Conservation (phyloP, 2,888 invertebrate species). For the Emmelina monodactyla region DNA sequence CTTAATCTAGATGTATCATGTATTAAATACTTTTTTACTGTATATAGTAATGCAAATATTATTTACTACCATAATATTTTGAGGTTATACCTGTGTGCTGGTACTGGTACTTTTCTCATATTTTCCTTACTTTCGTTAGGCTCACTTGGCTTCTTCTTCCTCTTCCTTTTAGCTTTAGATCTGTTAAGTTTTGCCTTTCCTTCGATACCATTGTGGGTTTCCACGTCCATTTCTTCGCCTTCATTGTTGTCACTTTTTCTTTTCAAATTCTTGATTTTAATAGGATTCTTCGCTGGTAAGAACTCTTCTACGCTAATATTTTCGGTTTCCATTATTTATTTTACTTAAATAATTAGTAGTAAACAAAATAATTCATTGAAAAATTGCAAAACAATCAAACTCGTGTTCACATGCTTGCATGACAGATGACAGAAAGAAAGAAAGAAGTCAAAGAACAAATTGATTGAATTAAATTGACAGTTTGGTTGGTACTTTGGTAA, state of each 20-base stretch:
- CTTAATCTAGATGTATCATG: no score
- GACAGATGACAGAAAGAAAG: background rate
- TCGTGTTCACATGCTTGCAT: conserved; percentile 2
- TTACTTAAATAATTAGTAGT: background rate
- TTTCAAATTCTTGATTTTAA: conserved; percentile 58
- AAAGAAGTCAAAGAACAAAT: background rate
- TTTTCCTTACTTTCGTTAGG: conserved; percentile 66
- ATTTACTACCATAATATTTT: no score
- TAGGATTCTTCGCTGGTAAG: conserved; percentile 54
- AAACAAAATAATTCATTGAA: conserved; percentile 3
- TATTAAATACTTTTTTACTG: no score
- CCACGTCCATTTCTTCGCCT: conserved; percentile 72
- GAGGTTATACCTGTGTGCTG: conserved; percentile 75
- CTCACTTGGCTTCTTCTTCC: conserved; percentile 30
- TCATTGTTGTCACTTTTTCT: conserved; percentile 52
- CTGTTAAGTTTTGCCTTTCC: conserved; percentile 39
- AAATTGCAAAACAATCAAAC: conserved; percentile 3
- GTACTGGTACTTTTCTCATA: conserved; percentile 84
- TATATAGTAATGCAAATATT: no score
- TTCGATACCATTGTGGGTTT: conserved; percentile 69
- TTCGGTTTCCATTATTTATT: conserved; percentile 41
- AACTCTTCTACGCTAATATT: conserved; percentile 64
- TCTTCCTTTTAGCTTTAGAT: conserved; percentile 48
- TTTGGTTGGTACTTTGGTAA: no score
- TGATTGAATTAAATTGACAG: no score